These are phyloP conservation scores for Watsonalla cultraria DNA, from an alignment of 2,888 invertebrate species.

Conservation along the genomic window DNA sequence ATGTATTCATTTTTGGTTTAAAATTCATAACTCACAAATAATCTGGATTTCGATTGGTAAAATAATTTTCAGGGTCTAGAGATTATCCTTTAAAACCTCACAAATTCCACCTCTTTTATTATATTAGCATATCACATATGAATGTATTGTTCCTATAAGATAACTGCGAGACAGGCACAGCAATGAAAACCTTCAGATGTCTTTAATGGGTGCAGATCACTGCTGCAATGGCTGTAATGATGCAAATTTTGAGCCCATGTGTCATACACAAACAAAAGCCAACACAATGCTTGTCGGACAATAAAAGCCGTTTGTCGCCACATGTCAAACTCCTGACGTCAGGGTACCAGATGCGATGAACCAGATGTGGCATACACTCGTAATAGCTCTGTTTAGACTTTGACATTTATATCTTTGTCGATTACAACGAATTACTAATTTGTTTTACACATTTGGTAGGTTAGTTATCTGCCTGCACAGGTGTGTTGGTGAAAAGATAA, in stretches of 20 bases:
- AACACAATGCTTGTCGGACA: slow-evolving; percentile 36
- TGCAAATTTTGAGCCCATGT: slow-evolving; percentile 8
- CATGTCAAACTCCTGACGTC: slow-evolving; percentile 61
- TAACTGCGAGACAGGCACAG: too few relatives aligned
- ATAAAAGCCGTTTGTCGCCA: slow-evolving; percentile 54
- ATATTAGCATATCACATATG: too few relatives aligned
- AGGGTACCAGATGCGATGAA: slow-evolving; percentile 60
- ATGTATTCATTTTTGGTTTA: too few relatives aligned
- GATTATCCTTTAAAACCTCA: too few relatives aligned
- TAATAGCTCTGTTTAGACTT: slow-evolving; percentile 37
- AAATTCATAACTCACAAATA: too few relatives aligned
- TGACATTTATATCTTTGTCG: slow-evolving; percentile 60
- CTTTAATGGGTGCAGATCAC: not conserved
- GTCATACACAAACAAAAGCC: slow-evolving; percentile 12
- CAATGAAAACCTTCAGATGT: too few relatives aligned
- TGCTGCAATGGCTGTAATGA: not conserved
- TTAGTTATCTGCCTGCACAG: not conserved
- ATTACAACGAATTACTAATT: slow-evolving; percentile 29
- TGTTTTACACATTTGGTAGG: slow-evolving; percentile 7
- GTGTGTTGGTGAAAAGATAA: too few relatives aligned
- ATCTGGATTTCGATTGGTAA: too few relatives aligned
- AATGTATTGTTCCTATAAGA: too few relatives aligned
- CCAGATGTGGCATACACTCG: slow-evolving; percentile 46
- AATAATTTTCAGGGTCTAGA: too few relatives aligned
- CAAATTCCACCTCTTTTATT: too few relatives aligned